A percentile compares a stretch with the other conserved stretches of the same genome.
These are phyloP conservation scores for Nemapogon koenigi DNA, from an alignment of 2,888 invertebrate genomes.

Conservation along the genomic window DNA sequence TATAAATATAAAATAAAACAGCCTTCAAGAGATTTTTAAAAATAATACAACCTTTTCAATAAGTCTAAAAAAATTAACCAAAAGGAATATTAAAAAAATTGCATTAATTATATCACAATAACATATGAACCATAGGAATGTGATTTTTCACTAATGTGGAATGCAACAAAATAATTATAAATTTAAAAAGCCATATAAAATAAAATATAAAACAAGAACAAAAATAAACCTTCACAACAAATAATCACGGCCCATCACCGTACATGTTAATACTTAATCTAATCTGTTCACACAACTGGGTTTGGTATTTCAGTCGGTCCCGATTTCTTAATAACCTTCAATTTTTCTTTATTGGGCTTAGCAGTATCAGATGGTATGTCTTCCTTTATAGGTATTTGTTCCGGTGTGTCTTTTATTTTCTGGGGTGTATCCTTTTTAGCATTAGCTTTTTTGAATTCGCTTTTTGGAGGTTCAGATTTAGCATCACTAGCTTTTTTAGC, in stretches of 20 bases:
- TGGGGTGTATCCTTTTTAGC: constrained; percentile 6
- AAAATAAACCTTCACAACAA: no score
- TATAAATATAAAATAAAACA: background rate
- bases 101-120: background rate
- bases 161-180: background rate
- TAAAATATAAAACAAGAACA: no score
- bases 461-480: constrained; percentile 16
- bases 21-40: background rate
- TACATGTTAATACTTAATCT: no score
- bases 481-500: constrained; percentile 6
- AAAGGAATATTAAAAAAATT: background rate
- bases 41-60: no score
- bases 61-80: no score
- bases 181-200: background rate
- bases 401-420: constrained; percentile 18
- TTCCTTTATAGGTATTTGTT: constrained; percentile 57
- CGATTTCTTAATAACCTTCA: constrained; percentile 67
- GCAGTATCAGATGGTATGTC: constrained; percentile 58
- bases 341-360: constrained; percentile 56
- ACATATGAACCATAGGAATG: no score
- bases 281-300: constrained; percentile 32
- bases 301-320: constrained; percentile 58
- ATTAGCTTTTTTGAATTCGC: constrained; percentile 19
- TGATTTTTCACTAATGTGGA: no score
- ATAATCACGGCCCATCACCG: no score